These are phyloP conservation scores for Tor tambroides DNA, from an alignment of 2,113 vertebrate genomes.

Conservation along the genomic window DNA sequence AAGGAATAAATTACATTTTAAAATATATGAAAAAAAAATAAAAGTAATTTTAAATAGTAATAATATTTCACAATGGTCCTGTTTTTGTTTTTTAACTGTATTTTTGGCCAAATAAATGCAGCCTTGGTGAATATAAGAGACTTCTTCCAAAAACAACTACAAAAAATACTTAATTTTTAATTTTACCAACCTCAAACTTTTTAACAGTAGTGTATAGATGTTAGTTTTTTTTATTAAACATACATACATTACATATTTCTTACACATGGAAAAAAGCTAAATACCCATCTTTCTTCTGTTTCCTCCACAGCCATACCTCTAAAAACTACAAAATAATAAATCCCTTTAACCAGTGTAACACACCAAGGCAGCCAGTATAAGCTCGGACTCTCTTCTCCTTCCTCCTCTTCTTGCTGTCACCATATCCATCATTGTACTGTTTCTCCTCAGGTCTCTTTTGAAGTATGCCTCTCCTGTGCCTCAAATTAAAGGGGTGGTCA, in stretches of 20 bases:
- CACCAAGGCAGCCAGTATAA: conserved; percentile 1
- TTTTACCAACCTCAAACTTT: too few species aligned
- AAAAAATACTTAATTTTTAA: too few species aligned
- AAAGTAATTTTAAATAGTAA: background rate
- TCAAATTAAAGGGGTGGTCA: conserved; percentile 35
- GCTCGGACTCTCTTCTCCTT: conserved; percentile 2
- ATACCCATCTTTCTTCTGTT: background rate
- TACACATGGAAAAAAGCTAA: background rate
- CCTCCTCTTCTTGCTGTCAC: background rate
- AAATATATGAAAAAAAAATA: background rate
- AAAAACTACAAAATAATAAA: background rate
- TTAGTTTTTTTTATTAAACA: too few species aligned
- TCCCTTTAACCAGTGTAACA: background rate
- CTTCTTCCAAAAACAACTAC: too few species aligned
- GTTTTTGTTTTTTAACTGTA: background rate
- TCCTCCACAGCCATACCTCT: background rate
- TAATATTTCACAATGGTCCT: background rate
- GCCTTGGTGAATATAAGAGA: too few species aligned
- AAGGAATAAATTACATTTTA: background rate
- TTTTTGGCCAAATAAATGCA: background rate
- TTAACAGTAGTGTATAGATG: too few species aligned
- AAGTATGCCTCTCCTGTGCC: background rate
- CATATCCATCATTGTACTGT: conserved; percentile 8
- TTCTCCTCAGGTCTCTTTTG: conserved; percentile 6
- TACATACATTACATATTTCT: too few species aligned